Percentiles rank a stretch among this genome's conserved stretches.
phyloP scores from a whole-genome alignment of 2,888 invertebrate species.

The Agrochola lychnidis region DNA sequence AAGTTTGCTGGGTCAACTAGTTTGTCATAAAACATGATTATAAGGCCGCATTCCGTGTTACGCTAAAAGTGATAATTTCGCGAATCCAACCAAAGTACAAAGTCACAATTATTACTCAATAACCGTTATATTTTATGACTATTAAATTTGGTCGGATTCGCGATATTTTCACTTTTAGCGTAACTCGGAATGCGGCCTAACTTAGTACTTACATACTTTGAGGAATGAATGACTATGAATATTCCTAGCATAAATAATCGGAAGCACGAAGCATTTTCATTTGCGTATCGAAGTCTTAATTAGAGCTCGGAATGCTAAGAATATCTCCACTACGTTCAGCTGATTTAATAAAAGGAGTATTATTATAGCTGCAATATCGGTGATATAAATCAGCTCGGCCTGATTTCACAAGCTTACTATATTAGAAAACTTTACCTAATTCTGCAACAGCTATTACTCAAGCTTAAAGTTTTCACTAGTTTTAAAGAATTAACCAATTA shows the following conservation, averaged over 20 bases:
- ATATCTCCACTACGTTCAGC: constrained; percentile 7
- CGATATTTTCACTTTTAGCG: no score
- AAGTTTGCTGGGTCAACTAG: no score
- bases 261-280: constrained; percentile 10
- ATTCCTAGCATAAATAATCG: constrained; percentile 3
- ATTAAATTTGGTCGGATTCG: no score
- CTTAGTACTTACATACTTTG: not conserved
- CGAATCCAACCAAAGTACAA: no score
- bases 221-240: not conserved
- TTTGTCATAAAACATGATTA: no score
- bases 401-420: constrained; percentile 18
- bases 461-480: constrained; percentile 19
- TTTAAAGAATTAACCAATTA: constrained; percentile 30
- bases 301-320: not conserved
- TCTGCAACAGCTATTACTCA: not conserved
- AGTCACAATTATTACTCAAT: no score
- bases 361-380: constrained; percentile 14
- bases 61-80: no score
- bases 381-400: constrained; percentile 7
- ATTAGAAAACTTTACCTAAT: constrained; percentile 2
- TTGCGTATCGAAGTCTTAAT: constrained; percentile 10
- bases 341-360: constrained; percentile 8
- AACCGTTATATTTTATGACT: no score
- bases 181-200: no score
- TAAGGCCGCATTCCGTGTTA: no score